Conservation (phyloP, 2,888 invertebrate species). For the Tridacna crocea region DNA sequence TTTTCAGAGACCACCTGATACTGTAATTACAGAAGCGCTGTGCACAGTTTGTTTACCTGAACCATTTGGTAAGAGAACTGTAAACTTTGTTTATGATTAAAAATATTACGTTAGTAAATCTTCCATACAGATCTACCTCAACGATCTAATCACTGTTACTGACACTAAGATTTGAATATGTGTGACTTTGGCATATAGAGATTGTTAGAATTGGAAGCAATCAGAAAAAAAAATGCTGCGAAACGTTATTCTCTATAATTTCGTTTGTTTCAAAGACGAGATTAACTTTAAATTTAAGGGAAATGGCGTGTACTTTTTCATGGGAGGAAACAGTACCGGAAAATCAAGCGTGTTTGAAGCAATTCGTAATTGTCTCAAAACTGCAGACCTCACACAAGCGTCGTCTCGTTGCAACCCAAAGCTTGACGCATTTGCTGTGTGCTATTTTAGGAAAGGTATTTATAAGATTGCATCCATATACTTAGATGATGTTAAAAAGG, state of each 20-base stretch:
- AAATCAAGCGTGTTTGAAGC: constrained; percentile 8
- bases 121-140: too few relatives aligned
- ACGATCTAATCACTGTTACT: too few relatives aligned
- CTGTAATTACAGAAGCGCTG: too few relatives aligned
- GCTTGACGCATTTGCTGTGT: neutral
- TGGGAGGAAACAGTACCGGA: neutral
- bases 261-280: neutral
- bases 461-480: neutral
- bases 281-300: neutral
- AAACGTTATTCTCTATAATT: neutral
- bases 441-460: neutral
- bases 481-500: neutral
- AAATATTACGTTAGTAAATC: too few relatives aligned
- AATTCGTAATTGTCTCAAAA: neutral
- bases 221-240: neutral
- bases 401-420: neutral
- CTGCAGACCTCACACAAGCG: neutral
- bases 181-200: too few relatives aligned
- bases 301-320: neutral
- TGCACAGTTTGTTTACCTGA: too few relatives aligned
- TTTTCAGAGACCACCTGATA: too few relatives aligned
- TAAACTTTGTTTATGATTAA: too few relatives aligned
- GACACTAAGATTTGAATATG: too few relatives aligned
- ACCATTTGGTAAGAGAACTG: too few relatives aligned
- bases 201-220: too few relatives aligned